Percentiles rank a stretch among this genome's conserved stretches.
phyloP scores from a whole-genome alignment of 2,797 vertebrate species.

The Alosa sapidissima region DNA sequence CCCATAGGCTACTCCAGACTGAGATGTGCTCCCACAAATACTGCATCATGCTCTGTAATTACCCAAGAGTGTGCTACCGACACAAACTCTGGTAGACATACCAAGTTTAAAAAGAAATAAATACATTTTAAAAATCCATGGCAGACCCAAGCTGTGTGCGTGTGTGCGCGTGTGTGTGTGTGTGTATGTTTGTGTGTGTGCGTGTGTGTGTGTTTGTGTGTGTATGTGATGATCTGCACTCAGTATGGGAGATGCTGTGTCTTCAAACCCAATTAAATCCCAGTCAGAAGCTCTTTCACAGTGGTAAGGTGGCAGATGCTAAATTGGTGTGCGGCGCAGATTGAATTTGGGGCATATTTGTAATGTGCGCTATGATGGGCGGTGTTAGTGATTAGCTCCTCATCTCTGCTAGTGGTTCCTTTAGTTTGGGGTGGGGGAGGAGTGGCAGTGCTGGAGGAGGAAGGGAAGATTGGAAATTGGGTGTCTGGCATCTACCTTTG shows the following conservation, averaged over 20 bases:
- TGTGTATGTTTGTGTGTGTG: not conserved
- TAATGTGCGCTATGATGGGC: not conserved
- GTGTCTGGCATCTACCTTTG: not conserved
- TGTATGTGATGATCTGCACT: not conserved
- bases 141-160: not conserved
- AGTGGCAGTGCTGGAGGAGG: not conserved
- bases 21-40: not conserved
- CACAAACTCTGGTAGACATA: not conserved
- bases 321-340: constrained; percentile 16
- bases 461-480: constrained; percentile 5
- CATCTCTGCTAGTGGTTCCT: not conserved
- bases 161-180: not conserved
- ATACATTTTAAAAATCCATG: not conserved
- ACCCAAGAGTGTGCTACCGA: not conserved
- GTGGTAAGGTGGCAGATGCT: not conserved
- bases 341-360: constrained; percentile 29
- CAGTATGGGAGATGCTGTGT: constrained; percentile 3
- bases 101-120: not conserved
- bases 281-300: constrained; percentile 7
- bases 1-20: no score
- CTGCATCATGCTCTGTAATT: not conserved
- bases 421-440: not conserved
- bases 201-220: not conserved
- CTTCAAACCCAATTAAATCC: constrained; percentile 21
- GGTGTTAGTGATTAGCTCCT: not conserved